phyloP scores from a whole-genome alignment of 2,797 vertebrate species.

The Rhinoraja longicauda region DNA sequence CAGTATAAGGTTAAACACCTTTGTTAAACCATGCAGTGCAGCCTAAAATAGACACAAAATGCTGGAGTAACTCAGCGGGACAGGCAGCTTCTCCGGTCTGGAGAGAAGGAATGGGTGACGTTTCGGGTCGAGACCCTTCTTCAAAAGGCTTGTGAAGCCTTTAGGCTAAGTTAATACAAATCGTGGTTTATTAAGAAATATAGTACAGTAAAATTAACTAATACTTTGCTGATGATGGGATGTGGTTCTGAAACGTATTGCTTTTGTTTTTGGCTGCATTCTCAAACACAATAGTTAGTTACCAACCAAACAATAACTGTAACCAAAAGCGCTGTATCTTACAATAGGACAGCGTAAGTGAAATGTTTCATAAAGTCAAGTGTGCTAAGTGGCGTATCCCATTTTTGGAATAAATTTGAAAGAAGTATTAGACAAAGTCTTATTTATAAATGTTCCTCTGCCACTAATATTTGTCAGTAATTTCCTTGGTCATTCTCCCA shows the following conservation, averaged over 20 bases:
- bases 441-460: neutral
- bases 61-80: no score
- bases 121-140: no score
- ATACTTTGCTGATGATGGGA: neutral
- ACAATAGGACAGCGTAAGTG: neutral
- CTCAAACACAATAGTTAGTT: neutral
- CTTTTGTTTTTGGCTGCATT: neutral
- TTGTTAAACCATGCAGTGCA: neutral
- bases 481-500: neutral
- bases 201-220: neutral
- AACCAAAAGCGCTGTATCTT: neutral
- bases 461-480: neutral
- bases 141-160: neutral
- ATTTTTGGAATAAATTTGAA: neutral
- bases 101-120: no score
- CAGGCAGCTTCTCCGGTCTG: no score
- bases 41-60: no score
- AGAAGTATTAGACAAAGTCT: neutral
- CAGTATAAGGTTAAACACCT: neutral
- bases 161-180: neutral
- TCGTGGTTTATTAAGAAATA: neutral
- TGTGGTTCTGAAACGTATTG: neutral
- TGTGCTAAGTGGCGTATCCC: neutral
- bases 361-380: neutral
- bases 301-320: neutral